Conservation (phyloP, 1,140 invertebrate species). For the Temnothorax nylanderi region DNA sequence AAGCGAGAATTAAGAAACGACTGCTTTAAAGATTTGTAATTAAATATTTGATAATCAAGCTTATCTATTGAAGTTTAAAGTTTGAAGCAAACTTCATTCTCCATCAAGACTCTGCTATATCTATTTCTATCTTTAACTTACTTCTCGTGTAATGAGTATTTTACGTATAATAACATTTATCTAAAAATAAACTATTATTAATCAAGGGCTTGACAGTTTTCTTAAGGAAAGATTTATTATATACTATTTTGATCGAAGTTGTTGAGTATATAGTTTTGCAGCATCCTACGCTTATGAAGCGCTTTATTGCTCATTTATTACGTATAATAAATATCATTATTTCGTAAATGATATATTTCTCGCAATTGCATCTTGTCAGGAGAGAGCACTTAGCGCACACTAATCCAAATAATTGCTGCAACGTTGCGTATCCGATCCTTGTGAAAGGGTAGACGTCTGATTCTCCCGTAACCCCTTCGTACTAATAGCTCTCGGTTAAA, state of each 20-base stretch:
- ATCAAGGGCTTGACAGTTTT: background rate
- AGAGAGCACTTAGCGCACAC: slow-evolving; percentile 62
- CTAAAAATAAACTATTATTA: background rate
- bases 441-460: slow-evolving; percentile 40
- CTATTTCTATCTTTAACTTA: background rate
- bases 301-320: background rate
- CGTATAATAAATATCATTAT: slow-evolving; percentile 1
- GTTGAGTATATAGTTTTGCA: background rate
- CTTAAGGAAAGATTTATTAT: background rate
- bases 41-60: slow-evolving; percentile 7
- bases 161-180: background rate
- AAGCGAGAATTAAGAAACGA: background rate
- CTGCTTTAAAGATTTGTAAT: background rate
- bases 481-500: slow-evolving; percentile 55
- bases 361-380: background rate
- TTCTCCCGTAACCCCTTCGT: slow-evolving; percentile 30
- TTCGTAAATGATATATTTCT: background rate
- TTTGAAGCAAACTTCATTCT: background rate
- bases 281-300: background rate
- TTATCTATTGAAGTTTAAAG: background rate
- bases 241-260: background rate
- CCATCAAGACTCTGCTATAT: background rate
- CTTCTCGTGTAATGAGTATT: background rate
- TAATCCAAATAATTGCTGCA: slow-evolving; percentile 76
- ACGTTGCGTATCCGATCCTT: slow-evolving; percentile 38